Percentiles rank a stretch among this genome's conserved stretches.
Conservation (phyloP, 2,888 invertebrate species). For the Drosophila kokeensis region DNA sequence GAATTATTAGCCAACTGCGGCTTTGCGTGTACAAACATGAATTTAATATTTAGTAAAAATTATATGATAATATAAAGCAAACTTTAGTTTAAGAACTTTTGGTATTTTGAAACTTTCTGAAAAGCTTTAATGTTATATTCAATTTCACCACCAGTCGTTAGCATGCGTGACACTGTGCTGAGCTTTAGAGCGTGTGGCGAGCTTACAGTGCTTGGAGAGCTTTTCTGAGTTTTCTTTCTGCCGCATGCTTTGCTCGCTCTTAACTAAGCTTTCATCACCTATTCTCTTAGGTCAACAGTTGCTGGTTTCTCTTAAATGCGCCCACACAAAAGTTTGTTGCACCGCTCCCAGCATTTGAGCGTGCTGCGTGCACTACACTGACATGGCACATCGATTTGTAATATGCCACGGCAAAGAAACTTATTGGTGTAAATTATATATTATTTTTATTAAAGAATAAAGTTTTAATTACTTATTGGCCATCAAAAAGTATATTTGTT, state of each 20-base stretch:
- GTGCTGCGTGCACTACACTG: conserved; percentile 19
- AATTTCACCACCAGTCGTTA: background rate
- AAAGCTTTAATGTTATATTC: conserved; percentile 9
- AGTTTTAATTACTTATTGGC: background rate
- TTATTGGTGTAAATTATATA: background rate
- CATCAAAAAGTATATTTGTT: too few relatives aligned
- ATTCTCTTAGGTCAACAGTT: conserved; percentile 37
- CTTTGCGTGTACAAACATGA: background rate
- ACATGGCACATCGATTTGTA: background rate
- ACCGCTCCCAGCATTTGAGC: conserved; percentile 59
- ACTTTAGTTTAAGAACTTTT: background rate
- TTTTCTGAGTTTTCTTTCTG: conserved; percentile 9
- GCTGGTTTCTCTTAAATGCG: conserved; percentile 55
- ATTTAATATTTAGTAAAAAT: background rate
- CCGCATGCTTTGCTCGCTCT: conserved; percentile 5
- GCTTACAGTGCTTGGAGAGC: conserved; percentile 6
- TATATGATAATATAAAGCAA: background rate
- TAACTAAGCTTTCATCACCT: background rate
- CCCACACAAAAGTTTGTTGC: conserved; percentile 71
- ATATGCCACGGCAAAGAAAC: background rate
- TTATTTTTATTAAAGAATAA: background rate
- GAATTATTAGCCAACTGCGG: conserved; percentile 26
- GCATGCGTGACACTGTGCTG: conserved; percentile 1
- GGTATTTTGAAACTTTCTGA: background rate
- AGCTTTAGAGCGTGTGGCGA: conserved; percentile 8